These are phyloP conservation scores for Drosophila tsacasi DNA, from an alignment of 1,140 invertebrate species.

Conservation along the genomic window DNA sequence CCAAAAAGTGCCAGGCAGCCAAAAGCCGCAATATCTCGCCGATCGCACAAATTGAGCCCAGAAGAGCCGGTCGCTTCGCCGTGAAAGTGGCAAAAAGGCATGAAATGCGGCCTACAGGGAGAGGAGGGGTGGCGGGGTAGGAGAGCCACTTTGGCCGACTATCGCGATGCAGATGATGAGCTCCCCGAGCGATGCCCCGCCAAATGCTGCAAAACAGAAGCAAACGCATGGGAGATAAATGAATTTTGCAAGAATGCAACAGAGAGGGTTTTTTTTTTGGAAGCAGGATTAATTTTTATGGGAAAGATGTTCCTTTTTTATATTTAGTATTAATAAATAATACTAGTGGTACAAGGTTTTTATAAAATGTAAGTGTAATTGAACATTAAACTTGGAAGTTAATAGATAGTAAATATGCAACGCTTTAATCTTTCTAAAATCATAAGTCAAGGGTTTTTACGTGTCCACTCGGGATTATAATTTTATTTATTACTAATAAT, in stretches of 20 bases:
- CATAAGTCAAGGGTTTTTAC: too few relatives aligned
- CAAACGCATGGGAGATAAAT: neutral
- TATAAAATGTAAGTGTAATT: too few relatives aligned
- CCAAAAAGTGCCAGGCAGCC: constrained; percentile 52
- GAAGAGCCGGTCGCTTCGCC: constrained; percentile 19
- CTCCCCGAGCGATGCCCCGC: neutral
- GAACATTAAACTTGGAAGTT: neutral
- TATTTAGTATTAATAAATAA: neutral
- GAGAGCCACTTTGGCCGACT: constrained; percentile 8
- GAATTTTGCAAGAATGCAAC: neutral
- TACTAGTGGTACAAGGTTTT: neutral
- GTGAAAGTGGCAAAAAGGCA: constrained; percentile 65
- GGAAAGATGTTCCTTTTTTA: too few relatives aligned
- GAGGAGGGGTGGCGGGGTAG: neutral
- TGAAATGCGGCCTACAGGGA: constrained; percentile 8
- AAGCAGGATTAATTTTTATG: too few relatives aligned
- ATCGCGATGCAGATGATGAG: constrained; percentile 15
- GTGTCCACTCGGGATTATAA: too few relatives aligned
- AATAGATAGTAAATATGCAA: neutral
- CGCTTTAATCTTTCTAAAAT: too few relatives aligned
- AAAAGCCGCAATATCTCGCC: constrained; percentile 38
- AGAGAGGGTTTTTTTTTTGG: too few relatives aligned
- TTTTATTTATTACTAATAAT: too few relatives aligned
- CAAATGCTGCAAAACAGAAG: constrained; percentile 6
- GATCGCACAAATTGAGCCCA: constrained; percentile 33